Conservation (phyloP, 2,888 invertebrate genomes). For the Mycalesis mineus region DNA sequence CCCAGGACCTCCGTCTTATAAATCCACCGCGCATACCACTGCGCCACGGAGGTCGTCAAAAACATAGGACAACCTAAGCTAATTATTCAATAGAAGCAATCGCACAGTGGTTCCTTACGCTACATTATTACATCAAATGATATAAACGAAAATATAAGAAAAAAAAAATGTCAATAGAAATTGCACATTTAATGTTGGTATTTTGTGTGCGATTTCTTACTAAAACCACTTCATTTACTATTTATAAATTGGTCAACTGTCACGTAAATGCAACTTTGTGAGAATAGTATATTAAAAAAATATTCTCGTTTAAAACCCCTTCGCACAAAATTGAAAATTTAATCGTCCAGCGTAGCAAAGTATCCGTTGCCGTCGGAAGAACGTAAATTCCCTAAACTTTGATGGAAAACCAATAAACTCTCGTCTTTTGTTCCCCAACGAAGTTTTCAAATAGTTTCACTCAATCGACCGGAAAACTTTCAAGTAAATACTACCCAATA, state of each 20-base stretch:
- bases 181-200: too few relatives aligned
- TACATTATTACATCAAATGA: too few relatives aligned
- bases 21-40: too few relatives aligned
- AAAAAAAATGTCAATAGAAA: too few relatives aligned
- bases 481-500: conserved; percentile 11
- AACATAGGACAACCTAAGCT: too few relatives aligned
- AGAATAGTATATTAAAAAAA: background rate
- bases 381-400: conserved; percentile 14
- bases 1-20: too few relatives aligned
- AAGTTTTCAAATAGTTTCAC: conserved; percentile 10
- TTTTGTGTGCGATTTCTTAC: background rate
- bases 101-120: too few relatives aligned
- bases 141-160: too few relatives aligned
- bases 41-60: too few relatives aligned
- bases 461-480: conserved; percentile 11
- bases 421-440: conserved; percentile 8
- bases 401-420: conserved; percentile 16
- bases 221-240: background rate
- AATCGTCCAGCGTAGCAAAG: conserved; percentile 1
- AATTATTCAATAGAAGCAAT: too few relatives aligned
- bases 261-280: background rate
- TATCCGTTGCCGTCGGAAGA: conserved; percentile 6
- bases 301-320: background rate
- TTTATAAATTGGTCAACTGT: background rate
- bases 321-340: conserved; percentile 1